These are phyloP conservation scores for Eristalis intricaria DNA, from an alignment of 2,888 invertebrate genomes.

Conservation along the genomic window DNA sequence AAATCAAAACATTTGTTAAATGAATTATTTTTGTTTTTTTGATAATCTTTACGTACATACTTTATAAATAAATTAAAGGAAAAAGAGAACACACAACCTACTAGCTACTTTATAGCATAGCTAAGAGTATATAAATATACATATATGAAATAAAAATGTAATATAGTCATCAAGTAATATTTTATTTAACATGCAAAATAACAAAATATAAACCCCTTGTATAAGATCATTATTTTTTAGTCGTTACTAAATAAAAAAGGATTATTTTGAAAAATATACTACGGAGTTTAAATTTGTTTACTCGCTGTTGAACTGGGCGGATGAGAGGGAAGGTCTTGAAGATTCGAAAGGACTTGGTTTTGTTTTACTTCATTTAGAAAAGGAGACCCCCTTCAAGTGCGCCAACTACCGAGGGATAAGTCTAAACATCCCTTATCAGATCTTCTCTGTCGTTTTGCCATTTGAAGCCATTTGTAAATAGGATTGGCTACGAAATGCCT, in stretches of 20 bases:
- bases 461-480: too few species aligned
- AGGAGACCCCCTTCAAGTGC: too few species aligned
- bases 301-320: not conserved
- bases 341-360: too few species aligned
- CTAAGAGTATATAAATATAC: constrained; percentile 33
- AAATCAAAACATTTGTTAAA: constrained; percentile 48
- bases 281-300: constrained; percentile 1
- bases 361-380: too few species aligned
- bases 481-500: too few species aligned
- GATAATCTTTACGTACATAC: constrained; percentile 1
- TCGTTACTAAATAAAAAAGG: constrained; percentile 56
- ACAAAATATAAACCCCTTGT: constrained; percentile 52
- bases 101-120: constrained; percentile 44
- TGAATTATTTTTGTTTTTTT: constrained; percentile 36
- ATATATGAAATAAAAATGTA: constrained; percentile 51
- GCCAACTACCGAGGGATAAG: too few species aligned
- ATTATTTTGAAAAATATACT: constrained; percentile 53
- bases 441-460: too few species aligned
- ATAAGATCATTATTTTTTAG: constrained; percentile 59
- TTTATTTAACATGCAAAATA: constrained; percentile 58
- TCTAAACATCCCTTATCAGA: too few species aligned
- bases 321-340: too few species aligned
- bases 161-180: constrained; percentile 65
- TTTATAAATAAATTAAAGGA: constrained; percentile 1
- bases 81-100: constrained; percentile 28